Conservation (phyloP, 2,888 invertebrate genomes). For the Luffia ferchaultella region DNA sequence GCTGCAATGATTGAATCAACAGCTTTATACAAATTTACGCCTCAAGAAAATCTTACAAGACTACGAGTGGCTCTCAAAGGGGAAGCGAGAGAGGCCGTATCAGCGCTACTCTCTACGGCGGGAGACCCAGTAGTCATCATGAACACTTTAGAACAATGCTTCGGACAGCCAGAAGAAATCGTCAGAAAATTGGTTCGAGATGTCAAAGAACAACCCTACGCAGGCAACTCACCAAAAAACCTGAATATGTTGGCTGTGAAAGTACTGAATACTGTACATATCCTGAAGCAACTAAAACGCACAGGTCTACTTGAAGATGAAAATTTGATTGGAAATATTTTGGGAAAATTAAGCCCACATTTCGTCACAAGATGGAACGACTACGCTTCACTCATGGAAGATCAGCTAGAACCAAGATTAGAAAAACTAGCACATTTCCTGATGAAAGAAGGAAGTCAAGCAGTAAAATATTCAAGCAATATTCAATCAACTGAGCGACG, state of each 20-base stretch:
- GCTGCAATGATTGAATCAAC: not conserved
- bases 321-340: not conserved
- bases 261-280: not conserved
- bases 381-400: not conserved
- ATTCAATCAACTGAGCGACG: not conserved
- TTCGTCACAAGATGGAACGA: not conserved
- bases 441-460: not conserved
- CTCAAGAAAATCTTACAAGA: not conserved
- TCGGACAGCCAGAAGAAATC: not conserved
- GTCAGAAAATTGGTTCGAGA: slow-evolving; percentile 2
- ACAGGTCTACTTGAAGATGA: not conserved
- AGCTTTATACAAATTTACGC: not conserved
- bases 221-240: not conserved
- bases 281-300: not conserved
- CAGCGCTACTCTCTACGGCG: not conserved
- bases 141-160: not conserved
- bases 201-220: not conserved
- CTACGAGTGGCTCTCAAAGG: not conserved
- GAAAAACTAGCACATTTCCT: not conserved
- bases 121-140: not conserved
- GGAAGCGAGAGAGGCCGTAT: not conserved
- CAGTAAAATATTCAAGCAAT: not conserved
- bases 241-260: not conserved
- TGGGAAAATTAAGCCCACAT: not conserved
- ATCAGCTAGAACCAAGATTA: not conserved